Base-by-base conservation (phyloP, 2,113 vertebrate species). In the Nesoenas mayeri region DNA sequence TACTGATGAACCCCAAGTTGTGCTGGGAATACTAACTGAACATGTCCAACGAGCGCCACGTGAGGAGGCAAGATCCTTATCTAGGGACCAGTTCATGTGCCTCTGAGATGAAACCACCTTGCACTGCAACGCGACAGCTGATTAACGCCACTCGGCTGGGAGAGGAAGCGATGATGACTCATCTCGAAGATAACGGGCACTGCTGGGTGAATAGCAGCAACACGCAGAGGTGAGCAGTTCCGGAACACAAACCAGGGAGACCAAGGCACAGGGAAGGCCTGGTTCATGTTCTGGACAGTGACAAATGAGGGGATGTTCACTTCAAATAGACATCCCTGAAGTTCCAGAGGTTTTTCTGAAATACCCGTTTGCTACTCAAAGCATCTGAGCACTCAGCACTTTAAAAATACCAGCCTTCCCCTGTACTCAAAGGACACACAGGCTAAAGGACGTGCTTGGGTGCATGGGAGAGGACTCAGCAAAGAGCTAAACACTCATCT, bases 1-100 rank as follows among this genome's bases (percentile, higher is more conserved):
- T 74, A 80, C n/a, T 38, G 48, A 74, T 15, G 56, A 90, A 84
- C 54, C 34, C 88, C 38, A 60, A 40, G 53, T 6, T 53, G 57
- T 28, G 17, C 18, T 56, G 61, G 31, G 64, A 88, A 75, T n/a
- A 42, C 7, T 71, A 85, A 85, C n/a, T 50, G 61, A 70, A 32
- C 3, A 5, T 4, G 42, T 34, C 44, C 40, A 83, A 72, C 47
- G 24, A 81, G 67, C 5, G 3, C 4, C 40, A 29, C 20, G n/a
- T 31, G 20, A 91, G 91, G 50, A 54, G 22, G 54, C 28, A 75
- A 85, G 77, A 42, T 69, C 80, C 24, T 40, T 62, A 69, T 54
- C 38, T n/a, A 84, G 53, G 17, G 38, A 60, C 62, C 9, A 0
- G 17, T 32, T 92, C n/a, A 22, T 3, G 19, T 0, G 0, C 44